A percentile compares a stretch with the other conserved stretches of the same genome.
These are phyloP conservation scores for Melieria omissa DNA, from an alignment of 2,888 invertebrate species.

Conservation along the genomic window DNA sequence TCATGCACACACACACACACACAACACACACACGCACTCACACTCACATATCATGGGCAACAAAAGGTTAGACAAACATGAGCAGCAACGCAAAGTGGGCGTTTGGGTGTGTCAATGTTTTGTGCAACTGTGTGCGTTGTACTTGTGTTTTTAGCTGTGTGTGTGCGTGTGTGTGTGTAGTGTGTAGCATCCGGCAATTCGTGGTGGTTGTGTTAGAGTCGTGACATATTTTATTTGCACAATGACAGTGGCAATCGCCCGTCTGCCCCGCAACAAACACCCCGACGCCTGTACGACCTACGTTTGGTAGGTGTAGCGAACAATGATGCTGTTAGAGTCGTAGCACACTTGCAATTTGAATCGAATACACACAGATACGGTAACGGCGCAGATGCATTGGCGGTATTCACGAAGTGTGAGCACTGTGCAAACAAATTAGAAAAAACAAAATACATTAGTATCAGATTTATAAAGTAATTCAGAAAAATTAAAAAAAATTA, in stretches of 20 bases:
- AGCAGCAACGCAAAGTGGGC: conserved; percentile 12
- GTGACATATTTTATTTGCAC: conserved; percentile 63
- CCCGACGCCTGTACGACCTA: too few species aligned
- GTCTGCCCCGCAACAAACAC: too few species aligned
- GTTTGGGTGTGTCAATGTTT: conserved; percentile 12
- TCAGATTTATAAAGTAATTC: too few species aligned
- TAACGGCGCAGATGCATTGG: too few species aligned
- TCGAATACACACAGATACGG: too few species aligned
- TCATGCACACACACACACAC: neutral
- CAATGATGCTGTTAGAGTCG: too few species aligned
- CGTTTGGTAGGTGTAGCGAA: too few species aligned
- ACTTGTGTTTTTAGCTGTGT: neutral
- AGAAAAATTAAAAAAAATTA: too few species aligned
- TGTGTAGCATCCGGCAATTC: conserved; percentile 15
- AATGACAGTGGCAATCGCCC: conserved; percentile 52
- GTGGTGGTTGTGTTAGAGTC: conserved; percentile 45
- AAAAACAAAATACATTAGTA: too few species aligned
- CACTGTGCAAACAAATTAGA: too few species aligned
- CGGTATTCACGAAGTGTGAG: too few species aligned
- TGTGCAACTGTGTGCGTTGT: neutral
- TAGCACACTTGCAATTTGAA: too few species aligned
- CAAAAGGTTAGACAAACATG: neutral
- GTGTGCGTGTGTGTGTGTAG: conserved; percentile 14
- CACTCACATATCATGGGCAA: neutral
- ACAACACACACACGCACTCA: neutral